Base-by-base conservation (phyloP, 2,888 invertebrate genomes). In the Philhelius pedissequus region DNA sequence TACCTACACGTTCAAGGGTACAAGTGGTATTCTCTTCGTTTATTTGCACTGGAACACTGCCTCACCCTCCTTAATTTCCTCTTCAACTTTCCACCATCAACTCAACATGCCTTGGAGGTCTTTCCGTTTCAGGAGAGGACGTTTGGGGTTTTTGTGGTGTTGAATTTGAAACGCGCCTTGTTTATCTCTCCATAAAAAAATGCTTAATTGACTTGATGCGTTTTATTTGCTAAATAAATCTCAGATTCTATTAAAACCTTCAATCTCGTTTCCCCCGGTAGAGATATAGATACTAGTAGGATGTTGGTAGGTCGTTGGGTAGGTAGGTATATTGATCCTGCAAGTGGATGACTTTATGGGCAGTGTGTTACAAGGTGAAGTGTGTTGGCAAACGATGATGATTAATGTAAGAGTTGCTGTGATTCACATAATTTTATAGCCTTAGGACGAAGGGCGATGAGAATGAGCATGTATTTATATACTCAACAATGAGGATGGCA, bases 151-250 rank as follows among this genome's bases (percentile, higher is more conserved):
- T 15, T 70, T 69, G 71, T 54, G 68, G 64, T 50, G 56, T 68
- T 77, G 69, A 69, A 48, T 54, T 69, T 69, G 54, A 25, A 74
- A 50, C 68, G 43, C 74, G 70, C 62, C 75, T 71, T 79, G 75
- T 84, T 84, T 80, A 76, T 71, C 71, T 80, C 75, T 76, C 76
- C 84, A 60, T 84, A 79, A 22, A 58, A 84, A 84, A 84, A 84
- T 80, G 66, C 71, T 80, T 80, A 84, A 84, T 79, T 80, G 84
- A 84, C 75, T 84, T 84, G 84, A 84, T 84, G 79, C 84, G 79
- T 79, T 76, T 80, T 84, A 84, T 76, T 84, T 84, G 80, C 71
- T 76, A 48, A 76, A 75, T 80, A 80, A 84, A 84, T 84, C 84
- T 79, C 71, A 50, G 66, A 69, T 52, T 48, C 78, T 64, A 64